phyloP scores from a whole-genome alignment of 2,113 vertebrate species.

The Kobus ellipsiprymnus region DNA sequence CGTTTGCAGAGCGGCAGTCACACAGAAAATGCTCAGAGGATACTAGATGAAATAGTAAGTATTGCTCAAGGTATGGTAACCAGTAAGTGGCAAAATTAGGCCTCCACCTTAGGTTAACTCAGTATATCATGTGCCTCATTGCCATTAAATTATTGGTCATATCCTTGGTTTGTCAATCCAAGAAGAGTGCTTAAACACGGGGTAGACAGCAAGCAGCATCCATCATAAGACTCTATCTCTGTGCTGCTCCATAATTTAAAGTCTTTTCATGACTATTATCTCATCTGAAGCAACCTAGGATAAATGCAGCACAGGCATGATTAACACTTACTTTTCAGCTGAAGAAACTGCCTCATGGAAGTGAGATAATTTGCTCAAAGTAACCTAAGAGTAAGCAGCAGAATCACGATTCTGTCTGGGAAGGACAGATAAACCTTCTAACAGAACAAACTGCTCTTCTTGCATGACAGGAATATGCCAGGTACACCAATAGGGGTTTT shows the following conservation, averaged over 20 bases:
- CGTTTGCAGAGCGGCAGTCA: neutral
- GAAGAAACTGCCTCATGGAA: neutral
- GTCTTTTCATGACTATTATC: neutral
- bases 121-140: neutral
- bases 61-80: neutral
- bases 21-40: neutral
- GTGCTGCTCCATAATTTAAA: neutral
- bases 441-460: neutral
- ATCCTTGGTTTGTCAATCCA: neutral
- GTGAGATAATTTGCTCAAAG: neutral
- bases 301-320: neutral
- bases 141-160: constrained; percentile 1
- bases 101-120: neutral
- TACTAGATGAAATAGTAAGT: neutral
- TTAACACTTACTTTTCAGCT: neutral
- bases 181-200: neutral
- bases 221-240: neutral
- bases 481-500: neutral
- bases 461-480: neutral
- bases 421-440: neutral
- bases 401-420: neutral
- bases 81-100: neutral
- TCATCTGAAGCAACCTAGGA: neutral
- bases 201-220: neutral
- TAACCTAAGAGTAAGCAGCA: neutral